A percentile compares a stretch with the other conserved stretches of the same genome.
Evolutionary conservation across 1,140 invertebrate genomes (phyloP).

Genomic region (Pseudomyrmex pallidus): DNA sequence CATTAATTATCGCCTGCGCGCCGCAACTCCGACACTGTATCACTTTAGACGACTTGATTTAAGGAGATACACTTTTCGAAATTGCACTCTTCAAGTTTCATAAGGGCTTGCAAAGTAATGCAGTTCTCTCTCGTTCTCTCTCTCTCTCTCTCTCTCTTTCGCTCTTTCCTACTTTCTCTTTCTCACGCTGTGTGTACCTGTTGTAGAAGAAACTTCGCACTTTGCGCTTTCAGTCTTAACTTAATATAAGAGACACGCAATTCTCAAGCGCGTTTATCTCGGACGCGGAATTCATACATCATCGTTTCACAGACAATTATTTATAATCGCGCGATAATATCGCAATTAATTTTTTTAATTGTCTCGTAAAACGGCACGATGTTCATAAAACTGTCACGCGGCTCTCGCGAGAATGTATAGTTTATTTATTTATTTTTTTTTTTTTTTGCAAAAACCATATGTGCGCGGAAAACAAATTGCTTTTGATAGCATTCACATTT

Average conservation of each 20-base stretch:
- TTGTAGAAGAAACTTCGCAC: slow-evolving; percentile 35
- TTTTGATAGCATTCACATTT: slow-evolving; percentile 12
- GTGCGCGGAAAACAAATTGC: background rate
- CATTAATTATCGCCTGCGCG: slow-evolving; percentile 25
- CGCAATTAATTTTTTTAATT: background rate
- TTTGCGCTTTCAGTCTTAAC: slow-evolving; percentile 23
- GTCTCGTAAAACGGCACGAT: background rate
- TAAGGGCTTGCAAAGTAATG: slow-evolving; percentile 41
- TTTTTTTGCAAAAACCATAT: background rate
- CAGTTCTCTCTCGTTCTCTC: background rate
- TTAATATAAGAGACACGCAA: slow-evolving; percentile 13
- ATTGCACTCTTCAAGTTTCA: slow-evolving; percentile 29
- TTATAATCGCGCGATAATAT: too few relatives aligned
- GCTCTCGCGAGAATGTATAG: too few relatives aligned
- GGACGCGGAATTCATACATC: background rate
- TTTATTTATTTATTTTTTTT: too few relatives aligned
- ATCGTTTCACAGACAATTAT: background rate
- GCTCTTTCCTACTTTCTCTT: too few relatives aligned
- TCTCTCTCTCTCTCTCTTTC: too few relatives aligned
- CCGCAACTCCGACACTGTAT: slow-evolving; percentile 23
- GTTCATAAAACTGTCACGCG: too few relatives aligned
- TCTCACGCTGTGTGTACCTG: background rate
- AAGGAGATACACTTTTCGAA: slow-evolving; percentile 45
- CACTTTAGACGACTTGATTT: slow-evolving; percentile 52
- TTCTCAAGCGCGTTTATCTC: slow-evolving; percentile 12